Evolutionary conservation across 2,113 vertebrate genomes (phyloP), one percentile per base, ranked within the genome.

Genomic region (Hiodon alosoides): DNA sequence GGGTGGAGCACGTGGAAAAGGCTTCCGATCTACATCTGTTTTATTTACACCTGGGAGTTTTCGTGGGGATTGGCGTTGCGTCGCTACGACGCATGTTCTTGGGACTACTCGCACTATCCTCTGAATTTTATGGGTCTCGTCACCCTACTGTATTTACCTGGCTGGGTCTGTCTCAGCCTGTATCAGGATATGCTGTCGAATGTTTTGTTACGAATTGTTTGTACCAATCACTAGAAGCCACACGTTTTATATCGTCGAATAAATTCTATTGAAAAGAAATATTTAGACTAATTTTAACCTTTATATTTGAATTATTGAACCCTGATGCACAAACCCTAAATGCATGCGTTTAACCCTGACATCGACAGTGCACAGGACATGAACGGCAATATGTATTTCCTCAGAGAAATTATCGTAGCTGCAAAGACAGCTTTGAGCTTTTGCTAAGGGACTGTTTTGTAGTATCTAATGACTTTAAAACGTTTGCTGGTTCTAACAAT

Each of bases 41-140:
- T 93, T 84, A 90, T 94, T 77, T 95, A 95, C 76, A 77, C 82
- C 0, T 95, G 94, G 94, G 94, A 95, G 86, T 76, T 95, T 64
- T 83, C 71, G 75, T 95, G 93, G 90, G 94, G 94, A 0, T 83
- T 95, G 77, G 85, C 77, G 3, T 86, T 95, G 3, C 86, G 94
- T 74, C 83, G 80, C 6, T 93, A 88, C 3, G 86, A 80, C 0
- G 94, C 93, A 5, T 95, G 94, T 53, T 95, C 94, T 6, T 95
- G 94, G 94, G 94, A 95, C 77, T 95, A 95, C 55, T 94, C 94
- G 0, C 92, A 94, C 74, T 95, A 95, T 55, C 92, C 93, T 0
- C 84, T 93, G 74, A 93, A 95, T 58, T 92, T 94, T 85, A 92
- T 93, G 93, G 94, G 94, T 0, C 92, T 95, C 71, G 85, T 95